These are phyloP conservation scores for Ceratosolen fusciceps DNA, from an alignment of 1,140 invertebrate genomes.

Conservation along the genomic window DNA sequence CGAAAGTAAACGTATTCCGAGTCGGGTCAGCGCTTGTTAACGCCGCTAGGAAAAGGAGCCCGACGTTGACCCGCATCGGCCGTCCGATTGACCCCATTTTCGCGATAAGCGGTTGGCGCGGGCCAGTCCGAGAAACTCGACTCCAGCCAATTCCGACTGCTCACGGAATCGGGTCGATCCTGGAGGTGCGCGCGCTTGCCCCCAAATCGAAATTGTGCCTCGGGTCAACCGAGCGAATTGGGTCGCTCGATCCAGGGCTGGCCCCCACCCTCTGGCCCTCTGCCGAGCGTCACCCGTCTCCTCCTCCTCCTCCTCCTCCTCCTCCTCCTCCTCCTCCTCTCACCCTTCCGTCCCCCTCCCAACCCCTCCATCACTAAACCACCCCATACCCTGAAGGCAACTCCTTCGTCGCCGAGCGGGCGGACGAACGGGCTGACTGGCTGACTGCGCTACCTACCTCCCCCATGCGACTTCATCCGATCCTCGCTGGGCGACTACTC, in stretches of 20 bases:
- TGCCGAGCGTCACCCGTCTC: too few species aligned
- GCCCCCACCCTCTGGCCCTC: slow-evolving; percentile 49
- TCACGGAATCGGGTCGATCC: slow-evolving; percentile 53
- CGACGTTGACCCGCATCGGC: neutral
- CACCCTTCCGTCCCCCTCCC: slow-evolving; percentile 49
- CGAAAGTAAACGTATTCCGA: neutral
- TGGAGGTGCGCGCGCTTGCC: slow-evolving; percentile 47
- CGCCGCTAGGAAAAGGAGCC: neutral
- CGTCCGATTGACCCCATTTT: neutral
- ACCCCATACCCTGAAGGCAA: too few species aligned
- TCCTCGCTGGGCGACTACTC: too few species aligned
- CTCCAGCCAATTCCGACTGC: neutral
- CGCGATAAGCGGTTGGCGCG: neutral
- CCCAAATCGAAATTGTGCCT: slow-evolving; percentile 54
- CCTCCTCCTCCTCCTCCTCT: slow-evolving; percentile 39
- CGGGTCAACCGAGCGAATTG: slow-evolving; percentile 60
- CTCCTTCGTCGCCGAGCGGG: too few species aligned
- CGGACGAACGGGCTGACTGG: too few species aligned
- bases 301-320: slow-evolving; percentile 49
- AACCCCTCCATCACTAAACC: neutral
- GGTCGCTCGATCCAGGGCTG: slow-evolving; percentile 69
- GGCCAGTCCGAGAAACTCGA: slow-evolving; percentile 10
- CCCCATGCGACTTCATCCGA: too few species aligned
- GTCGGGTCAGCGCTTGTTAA: neutral
- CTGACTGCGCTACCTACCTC: too few species aligned